Base-by-base conservation (phyloP, 2,888 invertebrate genomes). In the Caenorhabditis zanzibari region DNA sequence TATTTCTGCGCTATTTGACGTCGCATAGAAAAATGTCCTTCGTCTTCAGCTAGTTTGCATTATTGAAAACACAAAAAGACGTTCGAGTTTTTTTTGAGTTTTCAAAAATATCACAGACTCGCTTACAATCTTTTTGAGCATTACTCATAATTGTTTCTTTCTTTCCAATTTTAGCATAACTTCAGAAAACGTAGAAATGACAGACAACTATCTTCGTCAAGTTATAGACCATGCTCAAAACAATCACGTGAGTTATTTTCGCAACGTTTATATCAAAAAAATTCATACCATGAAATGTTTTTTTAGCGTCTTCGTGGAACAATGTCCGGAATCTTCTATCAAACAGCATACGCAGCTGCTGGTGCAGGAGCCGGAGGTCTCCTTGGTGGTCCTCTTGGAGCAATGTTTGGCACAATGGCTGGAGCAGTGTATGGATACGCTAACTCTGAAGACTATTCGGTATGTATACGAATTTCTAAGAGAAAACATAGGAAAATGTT, bases 361-460 rank as follows among this genome's bases (percentile, higher is more conserved):
- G 82, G 77, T 2, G 79, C 77, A 9, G 82, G 77, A 69, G 56
- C 77, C 2, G 82, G 77, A 32, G 82, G 82, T 52, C 68, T 82
- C 19, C 14, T 79, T 2, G 77, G 38, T n/a, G 82, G 82, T 61
- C 82, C 82, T 24, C 49, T 82, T 26, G 82, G 77, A 19, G 82
- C 82, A 28, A 32, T 82, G 79, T 35, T 82, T 4, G 82, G 82
- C 16, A 74, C 82, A 14, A 68, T 82, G 47, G 73, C 41, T 12
- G 82, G 82, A 56, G 82, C 73, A 4, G 68, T 82, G 63, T 61
- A 71, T 28, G 82, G 82, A 26, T 82, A 82, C n/a, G 58, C 63
- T 4, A 79, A 74, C 26, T 77, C 82, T 0, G 61, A 73, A 0
- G 74, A 82, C 32, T 82, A 82, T 54, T 56, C 68, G 26, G 82